Evolutionary conservation across 1,140 invertebrate species (phyloP).

Genomic region (Lucilia sericata): DNA sequence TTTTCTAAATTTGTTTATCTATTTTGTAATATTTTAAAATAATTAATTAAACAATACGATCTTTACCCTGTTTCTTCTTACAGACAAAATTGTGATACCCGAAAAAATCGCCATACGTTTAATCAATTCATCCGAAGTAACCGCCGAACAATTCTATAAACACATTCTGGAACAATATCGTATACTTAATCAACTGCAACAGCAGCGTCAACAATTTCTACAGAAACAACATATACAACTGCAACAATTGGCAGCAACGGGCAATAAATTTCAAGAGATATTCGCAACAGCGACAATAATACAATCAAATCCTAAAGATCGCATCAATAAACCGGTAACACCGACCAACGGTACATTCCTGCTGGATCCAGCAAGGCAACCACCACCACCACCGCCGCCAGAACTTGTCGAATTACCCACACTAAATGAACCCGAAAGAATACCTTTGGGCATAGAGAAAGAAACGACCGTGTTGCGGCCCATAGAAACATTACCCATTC

Average conservation of each 20-base stretch:
- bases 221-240: constrained; percentile 64
- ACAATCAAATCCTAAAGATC: constrained; percentile 60
- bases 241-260: constrained; percentile 63
- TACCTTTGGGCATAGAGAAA: constrained; percentile 17
- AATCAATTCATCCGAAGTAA: constrained; percentile 65
- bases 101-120: constrained; percentile 66
- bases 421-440: neutral
- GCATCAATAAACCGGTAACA: constrained; percentile 52
- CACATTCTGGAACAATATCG: constrained; percentile 66
- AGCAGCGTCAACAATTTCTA: constrained; percentile 61
- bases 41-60: neutral
- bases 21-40: neutral
- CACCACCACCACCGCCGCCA: constrained; percentile 40
- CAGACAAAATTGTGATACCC: constrained; percentile 68
- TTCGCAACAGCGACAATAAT: constrained; percentile 65
- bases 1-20: neutral
- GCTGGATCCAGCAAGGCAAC: constrained; percentile 39
- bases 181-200: constrained; percentile 60
- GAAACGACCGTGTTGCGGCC: neutral
- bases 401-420: neutral
- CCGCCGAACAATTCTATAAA: constrained; percentile 66
- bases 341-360: constrained; percentile 48
- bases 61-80: constrained; percentile 46
- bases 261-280: constrained; percentile 64
- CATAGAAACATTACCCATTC: constrained; percentile 46